Percentiles rank a stretch among this genome's conserved stretches.
Conservation (phyloP, 64 coral and sea anemone species). For the Stichodactyla helianthus region DNA sequence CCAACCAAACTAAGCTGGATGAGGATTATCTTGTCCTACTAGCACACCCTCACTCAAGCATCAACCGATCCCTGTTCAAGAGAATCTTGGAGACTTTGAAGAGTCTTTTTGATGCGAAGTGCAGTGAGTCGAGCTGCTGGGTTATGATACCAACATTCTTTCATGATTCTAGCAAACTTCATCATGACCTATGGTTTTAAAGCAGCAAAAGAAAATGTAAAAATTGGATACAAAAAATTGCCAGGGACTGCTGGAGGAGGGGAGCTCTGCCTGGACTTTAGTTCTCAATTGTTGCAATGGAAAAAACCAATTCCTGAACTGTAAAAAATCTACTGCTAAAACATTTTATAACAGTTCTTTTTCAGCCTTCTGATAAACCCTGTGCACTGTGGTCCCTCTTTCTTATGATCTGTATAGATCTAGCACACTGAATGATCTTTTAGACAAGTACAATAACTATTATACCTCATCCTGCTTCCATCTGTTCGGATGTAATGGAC, state of each 20-base stretch:
- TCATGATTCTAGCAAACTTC: slow-evolving; percentile 58
- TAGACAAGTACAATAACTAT: too few relatives aligned
- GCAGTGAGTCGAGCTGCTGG: slow-evolving; percentile 85
- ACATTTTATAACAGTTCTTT: too few relatives aligned
- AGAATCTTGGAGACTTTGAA: slow-evolving; percentile 66
- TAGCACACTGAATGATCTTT: too few relatives aligned
- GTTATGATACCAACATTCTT: slow-evolving; percentile 90
- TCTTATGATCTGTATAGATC: too few relatives aligned
- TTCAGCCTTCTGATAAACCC: too few relatives aligned
- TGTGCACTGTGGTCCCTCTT: too few relatives aligned
- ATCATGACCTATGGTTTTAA: slow-evolving; percentile 45
- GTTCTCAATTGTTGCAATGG: too few relatives aligned
- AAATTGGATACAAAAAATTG: neutral
- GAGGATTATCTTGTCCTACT: neutral
- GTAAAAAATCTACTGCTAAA: too few relatives aligned
- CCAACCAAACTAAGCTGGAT: too few relatives aligned
- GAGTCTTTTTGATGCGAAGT: slow-evolving; percentile 86
- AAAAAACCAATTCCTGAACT: too few relatives aligned
- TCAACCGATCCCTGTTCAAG: slow-evolving; percentile 4
- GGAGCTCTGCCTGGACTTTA: too few relatives aligned
- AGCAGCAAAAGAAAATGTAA: neutral
- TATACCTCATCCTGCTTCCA: slow-evolving; percentile 74
- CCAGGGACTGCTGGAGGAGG: neutral
- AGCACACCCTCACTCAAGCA: neutral
- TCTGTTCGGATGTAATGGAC: slow-evolving; percentile 67